phyloP scores from a whole-genome alignment of 2,888 invertebrate species.

The Caenorhabditis japonica region DNA sequence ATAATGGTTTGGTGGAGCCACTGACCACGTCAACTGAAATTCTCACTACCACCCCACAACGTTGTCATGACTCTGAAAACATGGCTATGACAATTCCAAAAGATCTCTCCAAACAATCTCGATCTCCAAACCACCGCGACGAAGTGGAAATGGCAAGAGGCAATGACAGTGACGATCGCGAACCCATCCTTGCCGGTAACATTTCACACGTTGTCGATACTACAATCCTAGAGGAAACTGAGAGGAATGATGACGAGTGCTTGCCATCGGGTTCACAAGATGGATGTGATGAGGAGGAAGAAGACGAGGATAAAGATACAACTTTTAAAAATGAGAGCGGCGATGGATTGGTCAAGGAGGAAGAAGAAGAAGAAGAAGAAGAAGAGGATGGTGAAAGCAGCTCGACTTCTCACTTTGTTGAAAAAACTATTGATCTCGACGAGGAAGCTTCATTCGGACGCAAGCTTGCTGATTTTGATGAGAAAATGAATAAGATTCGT shows the following conservation, averaged over 20 bases:
- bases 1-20: no score
- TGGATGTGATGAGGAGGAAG: not conserved
- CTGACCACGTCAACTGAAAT: no score
- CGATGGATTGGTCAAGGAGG: not conserved
- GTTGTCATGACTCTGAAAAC: no score
- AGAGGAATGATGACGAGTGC: not conserved
- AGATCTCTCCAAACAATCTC: no score
- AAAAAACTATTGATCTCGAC: conserved; percentile 20
- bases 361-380: not conserved
- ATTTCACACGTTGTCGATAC: conserved; percentile 1
- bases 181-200: not conserved
- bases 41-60: no score
- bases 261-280: not conserved
- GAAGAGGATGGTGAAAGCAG: not conserved
- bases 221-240: conserved; percentile 14
- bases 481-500: not conserved
- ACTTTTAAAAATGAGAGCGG: not conserved
- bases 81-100: no score
- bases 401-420: conserved; percentile 1
- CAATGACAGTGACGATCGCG: not conserved
- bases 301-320: conserved; percentile 2
- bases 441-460: not conserved
- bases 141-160: no score
- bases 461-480: not conserved
- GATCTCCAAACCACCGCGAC: no score